Evolutionary conservation across 2,888 invertebrate species (phyloP).

Genomic region (Microplitis manilae): DNA sequence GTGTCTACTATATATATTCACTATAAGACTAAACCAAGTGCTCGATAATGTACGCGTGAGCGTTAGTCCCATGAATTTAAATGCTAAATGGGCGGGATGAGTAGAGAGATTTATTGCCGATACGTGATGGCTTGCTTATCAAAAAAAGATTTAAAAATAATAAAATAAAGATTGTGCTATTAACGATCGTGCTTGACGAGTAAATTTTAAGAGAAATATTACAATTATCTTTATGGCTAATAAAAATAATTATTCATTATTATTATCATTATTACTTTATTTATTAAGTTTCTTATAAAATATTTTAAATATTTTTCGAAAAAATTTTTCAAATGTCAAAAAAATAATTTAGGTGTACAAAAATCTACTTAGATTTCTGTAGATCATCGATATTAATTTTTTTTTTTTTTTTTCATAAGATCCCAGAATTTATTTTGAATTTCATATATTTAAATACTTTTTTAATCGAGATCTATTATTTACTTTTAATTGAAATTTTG

Average conservation of each 20-base stretch:
- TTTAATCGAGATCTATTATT: no score
- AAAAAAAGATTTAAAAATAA: neutral
- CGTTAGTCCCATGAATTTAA: constrained; percentile 5
- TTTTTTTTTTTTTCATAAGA: no score
- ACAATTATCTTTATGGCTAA: neutral
- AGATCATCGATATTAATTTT: no score
- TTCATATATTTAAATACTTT: no score
- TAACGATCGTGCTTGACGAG: neutral
- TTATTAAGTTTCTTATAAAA: no score
- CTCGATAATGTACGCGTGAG: constrained; percentile 19
- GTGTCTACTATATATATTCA: neutral
- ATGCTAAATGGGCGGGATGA: constrained; percentile 1
- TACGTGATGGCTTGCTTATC: constrained; percentile 1
- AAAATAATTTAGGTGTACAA: no score
- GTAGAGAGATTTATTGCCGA: neutral
- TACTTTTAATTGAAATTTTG: no score
- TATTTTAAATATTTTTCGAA: no score
- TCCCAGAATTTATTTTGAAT: no score
- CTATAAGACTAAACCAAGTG: constrained; percentile 4
- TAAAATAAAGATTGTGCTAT: neutral
- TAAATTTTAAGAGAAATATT: neutral
- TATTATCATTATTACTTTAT: no score
- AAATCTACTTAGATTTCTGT: no score
- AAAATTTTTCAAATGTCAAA: no score
- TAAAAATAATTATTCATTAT: neutral